phyloP scores from a whole-genome alignment of 2,888 invertebrate species.

The Tanypteryx hageni region DNA sequence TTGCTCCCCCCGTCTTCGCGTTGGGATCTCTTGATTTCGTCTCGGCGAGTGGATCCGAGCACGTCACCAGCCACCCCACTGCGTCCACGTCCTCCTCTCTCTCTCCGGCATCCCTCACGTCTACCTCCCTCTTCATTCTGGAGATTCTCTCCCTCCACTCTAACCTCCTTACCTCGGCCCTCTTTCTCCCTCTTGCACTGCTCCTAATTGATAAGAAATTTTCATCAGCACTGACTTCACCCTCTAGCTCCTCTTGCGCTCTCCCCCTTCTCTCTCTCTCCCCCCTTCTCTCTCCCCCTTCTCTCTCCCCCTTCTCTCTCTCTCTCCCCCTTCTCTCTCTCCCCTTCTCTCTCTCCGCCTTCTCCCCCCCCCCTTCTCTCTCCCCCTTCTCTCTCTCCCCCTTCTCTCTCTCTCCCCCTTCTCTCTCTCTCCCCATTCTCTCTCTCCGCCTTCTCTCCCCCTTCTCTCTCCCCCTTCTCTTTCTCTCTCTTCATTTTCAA shows the following conservation, averaged over 20 bases:
- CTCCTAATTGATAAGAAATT: conserved; percentile 30
- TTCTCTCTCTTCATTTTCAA: no score
- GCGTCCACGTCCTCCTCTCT: neutral
- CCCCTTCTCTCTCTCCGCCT: no score
- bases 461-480: no score
- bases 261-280: neutral
- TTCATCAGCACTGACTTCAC: conserved; percentile 8
- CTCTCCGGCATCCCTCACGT: neutral
- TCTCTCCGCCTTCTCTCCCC: no score
- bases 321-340: neutral
- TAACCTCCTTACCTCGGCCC: neutral
- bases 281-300: neutral
- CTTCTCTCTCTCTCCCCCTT: no score
- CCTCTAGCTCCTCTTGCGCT: neutral
- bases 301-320: neutral
- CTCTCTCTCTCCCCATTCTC: no score
- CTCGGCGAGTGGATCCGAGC: neutral
- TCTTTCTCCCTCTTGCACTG: neutral
- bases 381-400: no score
- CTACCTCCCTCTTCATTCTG: no score
- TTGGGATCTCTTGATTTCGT: neutral
- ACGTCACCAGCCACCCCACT: neutral
- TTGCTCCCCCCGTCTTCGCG: neutral
- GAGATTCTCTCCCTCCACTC: no score
- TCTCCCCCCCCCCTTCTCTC: no score